These are phyloP conservation scores for Odontocolon sp. DNA, from an alignment of 2,888 invertebrate species.

Conservation along the genomic window DNA sequence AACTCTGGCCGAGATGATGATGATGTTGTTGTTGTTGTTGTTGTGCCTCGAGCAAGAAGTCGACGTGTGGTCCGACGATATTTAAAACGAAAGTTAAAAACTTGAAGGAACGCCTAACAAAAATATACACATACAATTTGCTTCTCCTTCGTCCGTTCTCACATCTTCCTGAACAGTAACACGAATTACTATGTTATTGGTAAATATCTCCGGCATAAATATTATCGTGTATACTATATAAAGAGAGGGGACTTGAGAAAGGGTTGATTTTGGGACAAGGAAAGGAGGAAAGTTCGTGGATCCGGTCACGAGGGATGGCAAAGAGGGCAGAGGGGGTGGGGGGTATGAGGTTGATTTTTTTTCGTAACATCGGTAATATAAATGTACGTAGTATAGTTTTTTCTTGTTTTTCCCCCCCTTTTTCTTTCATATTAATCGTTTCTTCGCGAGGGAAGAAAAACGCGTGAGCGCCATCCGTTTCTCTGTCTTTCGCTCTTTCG, in stretches of 20 bases:
- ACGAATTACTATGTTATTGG: constrained; percentile 67
- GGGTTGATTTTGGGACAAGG: constrained; percentile 25
- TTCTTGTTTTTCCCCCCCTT: background rate
- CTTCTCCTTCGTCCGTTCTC: constrained; percentile 62
- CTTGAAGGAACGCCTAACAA: constrained; percentile 59
- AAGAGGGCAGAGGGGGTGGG: background rate
- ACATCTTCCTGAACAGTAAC: constrained; percentile 64
- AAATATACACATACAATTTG: constrained; percentile 65
- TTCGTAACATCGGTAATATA: constrained; percentile 25
- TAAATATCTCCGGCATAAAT: constrained; percentile 67
- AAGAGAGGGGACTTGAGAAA: constrained; percentile 55
- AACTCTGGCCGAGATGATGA: constrained; percentile 6
- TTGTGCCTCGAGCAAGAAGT: constrained; percentile 53
- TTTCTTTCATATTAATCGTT: background rate
- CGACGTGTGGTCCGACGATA: constrained; percentile 44
- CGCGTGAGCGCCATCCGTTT: background rate
- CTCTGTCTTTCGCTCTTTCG: background rate
- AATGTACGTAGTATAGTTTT: constrained; percentile 22
- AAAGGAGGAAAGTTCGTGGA: constrained; percentile 6
- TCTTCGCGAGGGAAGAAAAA: too few relatives aligned
- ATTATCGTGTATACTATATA: constrained; percentile 65
- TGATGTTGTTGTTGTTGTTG: background rate
- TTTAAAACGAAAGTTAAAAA: constrained; percentile 21
- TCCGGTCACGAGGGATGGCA: constrained; percentile 13
- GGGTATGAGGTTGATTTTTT: background rate